Conservation (phyloP, 2,113 vertebrate species). For the Anolis carolinensis region DNA sequence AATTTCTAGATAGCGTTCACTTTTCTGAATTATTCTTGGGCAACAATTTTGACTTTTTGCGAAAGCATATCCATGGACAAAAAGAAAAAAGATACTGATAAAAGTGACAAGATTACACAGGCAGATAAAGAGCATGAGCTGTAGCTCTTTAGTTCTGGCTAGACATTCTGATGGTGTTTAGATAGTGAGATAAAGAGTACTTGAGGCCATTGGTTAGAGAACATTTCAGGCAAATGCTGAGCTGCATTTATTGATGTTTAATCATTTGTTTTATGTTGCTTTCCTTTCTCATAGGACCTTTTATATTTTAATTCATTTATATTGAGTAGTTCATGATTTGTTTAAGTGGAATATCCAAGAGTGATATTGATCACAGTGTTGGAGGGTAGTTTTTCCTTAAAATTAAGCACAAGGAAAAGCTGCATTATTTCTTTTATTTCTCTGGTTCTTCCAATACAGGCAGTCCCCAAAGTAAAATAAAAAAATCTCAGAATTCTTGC, state of each 20-base stretch:
- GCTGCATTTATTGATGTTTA: constrained; percentile 48
- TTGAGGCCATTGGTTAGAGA: constrained; percentile 36
- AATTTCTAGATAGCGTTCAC: not conserved
- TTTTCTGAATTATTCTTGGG: not conserved
- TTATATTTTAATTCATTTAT: constrained; percentile 68
- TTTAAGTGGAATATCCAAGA: constrained; percentile 34
- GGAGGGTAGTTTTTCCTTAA: constrained; percentile 18
- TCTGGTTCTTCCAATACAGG: too few relatives aligned
- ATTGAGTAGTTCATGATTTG: constrained; percentile 50
- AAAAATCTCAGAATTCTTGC: too few relatives aligned
- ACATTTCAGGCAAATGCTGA: constrained; percentile 34
- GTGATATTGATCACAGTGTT: constrained; percentile 43
- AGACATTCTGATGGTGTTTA: constrained; percentile 50
- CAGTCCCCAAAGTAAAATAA: too few relatives aligned
- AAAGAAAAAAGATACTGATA: not conserved
- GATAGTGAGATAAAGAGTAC: constrained; percentile 26
- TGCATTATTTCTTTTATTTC: too few relatives aligned
- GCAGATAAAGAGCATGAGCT: rapidly evolving
- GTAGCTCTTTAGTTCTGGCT: constrained; percentile 21
- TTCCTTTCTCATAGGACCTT: constrained; percentile 52
- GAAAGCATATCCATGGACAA: not conserved
- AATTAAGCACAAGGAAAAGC: constrained; percentile 23
- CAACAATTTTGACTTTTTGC: not conserved
- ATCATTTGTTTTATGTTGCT: constrained; percentile 57
- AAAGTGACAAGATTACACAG: not conserved